Evolutionary conservation across 2,797 vertebrate species (phyloP), one percentile per base, ranked within the genome.

Genomic region (Cichlasoma orientale): DNA sequence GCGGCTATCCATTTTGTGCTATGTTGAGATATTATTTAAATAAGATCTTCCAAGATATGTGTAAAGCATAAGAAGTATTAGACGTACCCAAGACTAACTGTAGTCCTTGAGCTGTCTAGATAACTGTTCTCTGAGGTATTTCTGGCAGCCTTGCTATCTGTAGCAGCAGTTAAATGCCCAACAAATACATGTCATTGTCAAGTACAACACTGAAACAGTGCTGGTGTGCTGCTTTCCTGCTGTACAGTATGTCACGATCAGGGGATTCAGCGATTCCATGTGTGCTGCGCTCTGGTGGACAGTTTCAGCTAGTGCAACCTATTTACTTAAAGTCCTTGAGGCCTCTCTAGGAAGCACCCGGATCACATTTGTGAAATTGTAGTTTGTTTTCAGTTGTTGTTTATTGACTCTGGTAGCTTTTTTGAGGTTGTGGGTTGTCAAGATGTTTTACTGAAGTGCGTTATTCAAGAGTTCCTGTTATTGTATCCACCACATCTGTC

Each of bases 211-310:
- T 31, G 54, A 73, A 68, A 77, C 63, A 53, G 56, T 82, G 71
- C 72, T 61, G 74, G 54, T 86, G 75, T 78, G 73, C 77, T 61
- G 71, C 78, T 77, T 84, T 77, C 50, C 72, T 78, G 75, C 80
- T 82, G 72, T 90, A 79, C 82, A 82, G 79, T 86, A 71, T 80
- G 78, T 88, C 87, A 86, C 14, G 58, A 85, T 81, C 70, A 44
- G 85, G 70, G 71, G 47, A 69, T 38, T 75, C 77, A 66, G 58
- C 77, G 78, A 78, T 55, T 81, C 86, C 82, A 72, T 31, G 77
- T 78, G 68, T 88, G 82, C 92, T 95, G 94, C 92, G 33, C 90
- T 91, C 94, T 95, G 74, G 71, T 94, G 95, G 92, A 33, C 38
- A 12, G 5, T 80, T 31, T 0, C 2, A 44, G 77, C 59, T 52